These are phyloP conservation scores for Orthosia cruda DNA, from an alignment of 2,888 invertebrate genomes.

Conservation along the genomic window DNA sequence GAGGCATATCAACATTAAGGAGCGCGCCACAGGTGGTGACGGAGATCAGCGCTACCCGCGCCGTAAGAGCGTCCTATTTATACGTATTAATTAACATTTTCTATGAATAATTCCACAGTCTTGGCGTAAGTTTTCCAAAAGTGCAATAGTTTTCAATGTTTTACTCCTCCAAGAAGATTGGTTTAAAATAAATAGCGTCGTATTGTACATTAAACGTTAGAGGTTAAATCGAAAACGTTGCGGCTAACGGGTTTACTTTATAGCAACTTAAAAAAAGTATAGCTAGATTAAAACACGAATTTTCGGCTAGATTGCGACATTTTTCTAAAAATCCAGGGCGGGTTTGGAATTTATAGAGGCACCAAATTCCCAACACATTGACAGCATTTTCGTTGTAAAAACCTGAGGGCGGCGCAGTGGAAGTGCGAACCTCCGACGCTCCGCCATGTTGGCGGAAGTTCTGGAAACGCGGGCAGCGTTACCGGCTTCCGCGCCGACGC, in stretches of 20 bases:
- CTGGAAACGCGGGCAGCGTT: conserved; percentile 76
- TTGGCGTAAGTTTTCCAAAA: conserved; percentile 1
- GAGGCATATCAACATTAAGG: conserved; percentile 57
- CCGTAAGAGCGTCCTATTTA: conserved; percentile 5
- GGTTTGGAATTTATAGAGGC: conserved; percentile 46
- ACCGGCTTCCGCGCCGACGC: conserved; percentile 77
- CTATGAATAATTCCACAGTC: conserved; percentile 26
- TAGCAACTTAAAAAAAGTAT: conserved; percentile 6
- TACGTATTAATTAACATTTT: conserved; percentile 40
- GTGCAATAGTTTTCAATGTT: conserved; percentile 1
- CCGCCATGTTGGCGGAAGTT: conserved; percentile 75
- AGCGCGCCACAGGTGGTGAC: conserved; percentile 62
- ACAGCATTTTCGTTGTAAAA: conserved; percentile 46
- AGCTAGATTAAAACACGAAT: conserved; percentile 40
- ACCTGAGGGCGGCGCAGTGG: conserved; percentile 35
- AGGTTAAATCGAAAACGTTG: conserved; percentile 9
- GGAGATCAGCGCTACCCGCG: conserved; percentile 32
- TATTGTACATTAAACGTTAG: not conserved
- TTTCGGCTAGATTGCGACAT: conserved; percentile 31
- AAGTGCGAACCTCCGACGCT: conserved; percentile 54
- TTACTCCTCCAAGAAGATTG: not conserved
- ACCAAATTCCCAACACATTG: conserved; percentile 50
- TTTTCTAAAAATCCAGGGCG: conserved; percentile 23
- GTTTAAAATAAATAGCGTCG: conserved; percentile 1
- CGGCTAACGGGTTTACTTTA: conserved; percentile 11